Evolutionary conservation across 2,888 invertebrate species (phyloP).

Genomic region (Tanypteryx hageni): DNA sequence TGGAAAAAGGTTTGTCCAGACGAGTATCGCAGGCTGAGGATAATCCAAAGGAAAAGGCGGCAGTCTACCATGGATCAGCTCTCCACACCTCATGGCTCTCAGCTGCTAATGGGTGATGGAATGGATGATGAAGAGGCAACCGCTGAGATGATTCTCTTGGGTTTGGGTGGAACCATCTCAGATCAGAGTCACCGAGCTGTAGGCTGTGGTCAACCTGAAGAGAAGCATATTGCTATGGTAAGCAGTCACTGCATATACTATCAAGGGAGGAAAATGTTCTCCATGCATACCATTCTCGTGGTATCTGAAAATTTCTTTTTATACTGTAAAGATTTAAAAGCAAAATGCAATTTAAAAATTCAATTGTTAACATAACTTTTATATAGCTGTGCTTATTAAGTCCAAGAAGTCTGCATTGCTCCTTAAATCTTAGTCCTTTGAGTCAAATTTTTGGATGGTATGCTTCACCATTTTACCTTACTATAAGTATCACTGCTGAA

Average conservation of each 20-base stretch:
- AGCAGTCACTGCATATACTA: background rate
- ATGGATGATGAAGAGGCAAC: constrained; percentile 57
- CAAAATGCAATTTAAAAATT: too few species aligned
- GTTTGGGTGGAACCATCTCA: constrained; percentile 29
- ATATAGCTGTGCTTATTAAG: too few species aligned
- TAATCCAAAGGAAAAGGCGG: constrained; percentile 75
- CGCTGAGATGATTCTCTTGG: constrained; percentile 51
- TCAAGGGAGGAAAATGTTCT: too few species aligned
- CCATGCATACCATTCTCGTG: too few species aligned
- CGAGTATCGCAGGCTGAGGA: constrained; percentile 86
- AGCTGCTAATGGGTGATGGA: constrained; percentile 14
- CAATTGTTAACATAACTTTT: too few species aligned
- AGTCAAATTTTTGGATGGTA: too few species aligned
- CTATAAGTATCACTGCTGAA: too few species aligned
- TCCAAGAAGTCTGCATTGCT: too few species aligned
- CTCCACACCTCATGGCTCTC: constrained; percentile 38
- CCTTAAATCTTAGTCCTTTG: too few species aligned
- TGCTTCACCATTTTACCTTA: too few species aligned
- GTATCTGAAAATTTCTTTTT: too few species aligned
- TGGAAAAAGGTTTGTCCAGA: constrained; percentile 99
- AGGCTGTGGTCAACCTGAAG: constrained; percentile 7
- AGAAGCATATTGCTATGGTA: constrained; percentile 48
- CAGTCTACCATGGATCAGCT: constrained; percentile 46
- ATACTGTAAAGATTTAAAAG: too few species aligned
- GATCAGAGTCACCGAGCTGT: constrained; percentile 27